Evolutionary conservation across 2,797 vertebrate genomes (phyloP).

Genomic region (Darevskia nairensis): DNA sequence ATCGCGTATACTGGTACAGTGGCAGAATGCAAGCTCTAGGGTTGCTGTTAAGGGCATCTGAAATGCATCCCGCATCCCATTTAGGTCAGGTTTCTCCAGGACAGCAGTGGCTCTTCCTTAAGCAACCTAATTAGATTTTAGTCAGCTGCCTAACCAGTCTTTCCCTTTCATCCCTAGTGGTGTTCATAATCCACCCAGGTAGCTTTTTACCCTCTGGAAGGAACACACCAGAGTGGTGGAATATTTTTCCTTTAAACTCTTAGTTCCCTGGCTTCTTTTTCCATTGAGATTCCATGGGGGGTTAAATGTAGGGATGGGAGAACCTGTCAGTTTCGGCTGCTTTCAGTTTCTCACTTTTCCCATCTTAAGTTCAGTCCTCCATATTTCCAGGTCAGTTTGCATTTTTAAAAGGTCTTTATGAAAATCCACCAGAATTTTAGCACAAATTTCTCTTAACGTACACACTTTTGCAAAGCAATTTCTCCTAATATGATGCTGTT

Average conservation of each 20-base stretch:
- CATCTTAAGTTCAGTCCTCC: too few species aligned
- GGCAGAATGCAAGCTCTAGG: too few species aligned
- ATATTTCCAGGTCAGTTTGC: too few species aligned
- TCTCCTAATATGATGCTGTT: too few species aligned
- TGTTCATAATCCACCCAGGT: background rate
- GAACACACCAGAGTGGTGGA: constrained; percentile 4
- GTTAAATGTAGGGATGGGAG: background rate
- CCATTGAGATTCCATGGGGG: background rate
- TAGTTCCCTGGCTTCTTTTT: too few species aligned
- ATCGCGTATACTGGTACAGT: too few species aligned
- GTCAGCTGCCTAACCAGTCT: background rate
- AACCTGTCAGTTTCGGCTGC: too few species aligned
- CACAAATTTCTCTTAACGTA: too few species aligned
- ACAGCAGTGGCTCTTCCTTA: background rate
- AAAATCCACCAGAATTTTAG: too few species aligned
- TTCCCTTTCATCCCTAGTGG: background rate
- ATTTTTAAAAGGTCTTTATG: too few species aligned
- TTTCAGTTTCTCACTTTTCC: too few species aligned
- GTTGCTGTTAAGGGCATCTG: background rate
- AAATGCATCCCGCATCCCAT: background rate
- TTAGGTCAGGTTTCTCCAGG: background rate
- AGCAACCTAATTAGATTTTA: background rate
- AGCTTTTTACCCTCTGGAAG: background rate
- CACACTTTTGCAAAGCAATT: too few species aligned
- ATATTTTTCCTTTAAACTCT: background rate